A percentile compares a stretch with the other conserved stretches of the same genome.
Evolutionary conservation across 2,888 invertebrate genomes (phyloP).

Genomic region (Cheilosia urbana): DNA sequence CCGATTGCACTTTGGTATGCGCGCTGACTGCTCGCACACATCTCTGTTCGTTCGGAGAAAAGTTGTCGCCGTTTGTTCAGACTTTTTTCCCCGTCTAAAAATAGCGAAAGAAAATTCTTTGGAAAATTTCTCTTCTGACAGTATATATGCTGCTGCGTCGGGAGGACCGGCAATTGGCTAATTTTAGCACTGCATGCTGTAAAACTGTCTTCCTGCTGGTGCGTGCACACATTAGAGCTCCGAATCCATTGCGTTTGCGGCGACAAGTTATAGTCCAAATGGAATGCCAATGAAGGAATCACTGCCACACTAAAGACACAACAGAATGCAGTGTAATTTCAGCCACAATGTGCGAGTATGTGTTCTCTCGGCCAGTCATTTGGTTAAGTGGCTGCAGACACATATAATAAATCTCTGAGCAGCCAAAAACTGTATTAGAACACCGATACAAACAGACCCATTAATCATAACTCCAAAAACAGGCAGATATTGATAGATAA

Average conservation of each 20-base stretch:
- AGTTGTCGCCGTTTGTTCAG: constrained; percentile 55
- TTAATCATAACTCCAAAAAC: constrained; percentile 49
- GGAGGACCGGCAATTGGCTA: constrained; percentile 64
- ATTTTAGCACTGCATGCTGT: constrained; percentile 67
- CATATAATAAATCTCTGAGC: constrained; percentile 32
- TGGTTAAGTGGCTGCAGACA: constrained; percentile 27
- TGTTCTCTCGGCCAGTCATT: constrained; percentile 17
- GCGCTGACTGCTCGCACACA: constrained; percentile 4
- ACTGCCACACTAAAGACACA: constrained; percentile 22
- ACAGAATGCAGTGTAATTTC: background rate
- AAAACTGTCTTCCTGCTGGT: constrained; percentile 45
- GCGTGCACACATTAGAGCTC: constrained; percentile 16
- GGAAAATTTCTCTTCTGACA: constrained; percentile 44
- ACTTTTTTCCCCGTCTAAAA: constrained; percentile 52
- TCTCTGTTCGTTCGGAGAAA: constrained; percentile 21
- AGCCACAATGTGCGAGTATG: background rate
- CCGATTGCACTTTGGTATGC: constrained; percentile 46
- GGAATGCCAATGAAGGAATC: constrained; percentile 57
- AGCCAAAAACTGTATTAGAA: background rate
- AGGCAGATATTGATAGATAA: constrained; percentile 35
- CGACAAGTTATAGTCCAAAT: constrained; percentile 58
- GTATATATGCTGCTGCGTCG: constrained; percentile 19
- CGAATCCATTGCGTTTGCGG: constrained; percentile 22
- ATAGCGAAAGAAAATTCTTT: constrained; percentile 67
- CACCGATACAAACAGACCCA: constrained; percentile 19